These are phyloP conservation scores for Anguilla obscura DNA, from an alignment of 2,797 vertebrate species.

Conservation along the genomic window DNA sequence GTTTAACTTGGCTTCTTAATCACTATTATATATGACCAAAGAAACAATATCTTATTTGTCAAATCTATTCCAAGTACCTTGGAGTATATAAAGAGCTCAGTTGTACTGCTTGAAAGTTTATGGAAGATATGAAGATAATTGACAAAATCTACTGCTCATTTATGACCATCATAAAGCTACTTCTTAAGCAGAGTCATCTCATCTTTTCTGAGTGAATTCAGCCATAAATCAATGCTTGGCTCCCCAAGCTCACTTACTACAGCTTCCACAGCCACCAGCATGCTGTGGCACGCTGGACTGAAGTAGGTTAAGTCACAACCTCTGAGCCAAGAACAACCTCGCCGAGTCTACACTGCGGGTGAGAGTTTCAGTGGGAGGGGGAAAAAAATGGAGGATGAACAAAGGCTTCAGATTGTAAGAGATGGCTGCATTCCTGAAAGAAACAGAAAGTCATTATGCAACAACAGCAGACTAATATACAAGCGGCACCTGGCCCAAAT, in stretches of 20 bases:
- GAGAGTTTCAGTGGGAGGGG: neutral
- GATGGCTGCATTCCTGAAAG: conserved; percentile 25
- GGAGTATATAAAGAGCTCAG: neutral
- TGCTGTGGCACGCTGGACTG: neutral
- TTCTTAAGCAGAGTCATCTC: neutral
- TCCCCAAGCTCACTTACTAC: neutral
- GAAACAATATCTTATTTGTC: neutral
- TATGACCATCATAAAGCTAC: neutral
- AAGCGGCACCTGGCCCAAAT: conserved; percentile 25
- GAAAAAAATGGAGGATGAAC: neutral
- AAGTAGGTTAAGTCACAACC: conserved; percentile 15
- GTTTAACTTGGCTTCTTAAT: neutral
- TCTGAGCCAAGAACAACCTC: conserved; percentile 7
- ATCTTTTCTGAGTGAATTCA: neutral
- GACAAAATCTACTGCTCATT: neutral
- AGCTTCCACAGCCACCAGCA: neutral
- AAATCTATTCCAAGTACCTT: neutral
- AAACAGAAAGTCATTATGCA: conserved; percentile 16
- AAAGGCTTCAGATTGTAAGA: neutral
- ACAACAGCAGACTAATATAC: conserved; percentile 4
- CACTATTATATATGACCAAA: neutral
- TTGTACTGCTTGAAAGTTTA: neutral
- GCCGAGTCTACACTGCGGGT: neutral
- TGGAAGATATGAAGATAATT: neutral
- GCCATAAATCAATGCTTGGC: neutral